Evolutionary conservation across 2,888 invertebrate genomes (phyloP).

Genomic region (Plutella xylostella): DNA sequence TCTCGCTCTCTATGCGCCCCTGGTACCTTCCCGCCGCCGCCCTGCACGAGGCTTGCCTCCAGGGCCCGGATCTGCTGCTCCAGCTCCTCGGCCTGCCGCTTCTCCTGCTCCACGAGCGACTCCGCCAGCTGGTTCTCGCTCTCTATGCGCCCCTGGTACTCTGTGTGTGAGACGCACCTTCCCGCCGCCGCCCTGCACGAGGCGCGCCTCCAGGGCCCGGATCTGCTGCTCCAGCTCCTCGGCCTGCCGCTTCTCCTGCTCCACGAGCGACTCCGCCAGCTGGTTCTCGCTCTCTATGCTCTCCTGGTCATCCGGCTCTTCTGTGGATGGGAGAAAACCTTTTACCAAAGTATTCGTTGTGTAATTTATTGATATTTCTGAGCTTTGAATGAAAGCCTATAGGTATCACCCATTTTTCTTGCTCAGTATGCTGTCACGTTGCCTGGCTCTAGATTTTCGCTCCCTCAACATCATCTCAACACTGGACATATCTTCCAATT

Average conservation of each 20-base stretch:
- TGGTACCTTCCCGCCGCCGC: constrained; percentile 44
- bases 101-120: constrained; percentile 53
- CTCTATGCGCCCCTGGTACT: background rate
- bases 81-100: constrained; percentile 79
- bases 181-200: constrained; percentile 80
- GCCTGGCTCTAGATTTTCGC: too few species aligned
- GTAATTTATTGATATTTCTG: too few species aligned
- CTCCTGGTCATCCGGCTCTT: too few species aligned
- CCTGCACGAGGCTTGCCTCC: constrained; percentile 72
- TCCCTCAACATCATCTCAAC: too few species aligned
- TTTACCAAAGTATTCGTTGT: too few species aligned
- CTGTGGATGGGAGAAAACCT: too few species aligned
- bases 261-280: constrained; percentile 61
- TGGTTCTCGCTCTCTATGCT: constrained; percentile 61
- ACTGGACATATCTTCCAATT: too few species aligned
- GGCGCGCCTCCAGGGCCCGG: constrained; percentile 89
- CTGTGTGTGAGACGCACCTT: constrained; percentile 17
- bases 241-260: constrained; percentile 77
- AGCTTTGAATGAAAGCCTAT: too few species aligned
- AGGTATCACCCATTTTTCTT: too few species aligned
- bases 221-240: constrained; percentile 84
- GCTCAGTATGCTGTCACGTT: too few species aligned
- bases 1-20: background rate
- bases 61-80: constrained; percentile 31
- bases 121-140: background rate